Percentiles rank a stretch among this genome's conserved stretches.
phyloP scores from a whole-genome alignment of 2,797 vertebrate genomes.

The Phataginus tetradactyla region DNA sequence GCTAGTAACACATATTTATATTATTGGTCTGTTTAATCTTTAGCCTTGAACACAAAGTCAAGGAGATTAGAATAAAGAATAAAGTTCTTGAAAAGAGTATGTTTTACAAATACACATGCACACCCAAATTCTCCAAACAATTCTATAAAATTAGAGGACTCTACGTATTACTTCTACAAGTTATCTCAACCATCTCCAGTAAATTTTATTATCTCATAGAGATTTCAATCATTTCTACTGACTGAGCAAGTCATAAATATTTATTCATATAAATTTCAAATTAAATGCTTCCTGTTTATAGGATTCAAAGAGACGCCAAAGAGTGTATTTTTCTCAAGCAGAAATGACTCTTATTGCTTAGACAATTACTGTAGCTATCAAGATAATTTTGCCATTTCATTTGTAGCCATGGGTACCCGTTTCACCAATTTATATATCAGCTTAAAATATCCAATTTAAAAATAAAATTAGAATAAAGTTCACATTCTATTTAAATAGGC shows the following conservation, averaged over 20 bases:
- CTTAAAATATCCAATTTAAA: neutral
- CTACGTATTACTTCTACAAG: neutral
- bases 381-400: neutral
- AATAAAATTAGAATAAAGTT: too few species aligned
- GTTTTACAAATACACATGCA: neutral
- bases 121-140: neutral
- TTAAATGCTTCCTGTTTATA: neutral
- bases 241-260: slow-evolving; percentile 23
- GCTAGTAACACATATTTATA: neutral
- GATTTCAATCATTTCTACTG: neutral
- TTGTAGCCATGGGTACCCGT: neutral
- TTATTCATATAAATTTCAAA: slow-evolving; percentile 50
- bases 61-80: neutral
- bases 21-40: neutral
- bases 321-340: slow-evolving; percentile 5
- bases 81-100: neutral
- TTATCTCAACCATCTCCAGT: neutral
- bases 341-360: neutral
- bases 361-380: neutral
- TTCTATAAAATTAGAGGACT: neutral
- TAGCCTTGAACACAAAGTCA: neutral
- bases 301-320: neutral
- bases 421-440: slow-evolving; percentile 15
- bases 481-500: slow-evolving; percentile 10
- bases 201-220: neutral